Evolutionary conservation across 2,888 invertebrate species (phyloP).

Genomic region (Chymomyza amoena): DNA sequence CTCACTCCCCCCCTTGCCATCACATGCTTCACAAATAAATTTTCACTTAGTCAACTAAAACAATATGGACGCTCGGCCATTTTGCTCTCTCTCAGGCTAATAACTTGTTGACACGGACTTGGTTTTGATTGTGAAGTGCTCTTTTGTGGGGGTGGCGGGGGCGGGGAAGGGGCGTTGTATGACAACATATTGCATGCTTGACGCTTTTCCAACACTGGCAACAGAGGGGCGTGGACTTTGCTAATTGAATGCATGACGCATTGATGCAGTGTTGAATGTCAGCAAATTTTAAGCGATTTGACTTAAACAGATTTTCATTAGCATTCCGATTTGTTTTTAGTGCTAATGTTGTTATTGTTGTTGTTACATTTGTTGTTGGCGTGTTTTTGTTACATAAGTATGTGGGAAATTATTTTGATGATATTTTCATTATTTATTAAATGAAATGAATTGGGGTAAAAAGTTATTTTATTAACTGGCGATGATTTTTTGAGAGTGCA

Average conservation of each 20-base stretch:
- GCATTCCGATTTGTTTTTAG: not conserved
- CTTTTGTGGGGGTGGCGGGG: no score
- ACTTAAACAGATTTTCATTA: not conserved
- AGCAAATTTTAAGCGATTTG: not conserved
- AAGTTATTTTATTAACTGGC: no score
- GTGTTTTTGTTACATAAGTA: not conserved
- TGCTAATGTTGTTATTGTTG: no score
- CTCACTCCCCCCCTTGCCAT: no score
- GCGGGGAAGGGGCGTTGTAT: not conserved
- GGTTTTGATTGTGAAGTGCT: no score
- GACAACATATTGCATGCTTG: not conserved
- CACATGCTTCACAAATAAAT: not conserved
- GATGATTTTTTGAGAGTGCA: no score
- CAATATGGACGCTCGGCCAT: not conserved
- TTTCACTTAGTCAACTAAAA: conserved; percentile 25
- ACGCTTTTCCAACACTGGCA: not conserved
- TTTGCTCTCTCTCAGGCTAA: conserved; percentile 18
- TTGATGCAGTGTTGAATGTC: not conserved
- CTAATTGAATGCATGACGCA: not conserved
- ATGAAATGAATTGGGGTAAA: not conserved
- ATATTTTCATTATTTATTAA: conserved; percentile 31
- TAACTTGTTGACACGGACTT: conserved; percentile 47
- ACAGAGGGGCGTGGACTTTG: not conserved
- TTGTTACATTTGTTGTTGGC: not conserved
- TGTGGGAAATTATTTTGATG: conserved; percentile 19